Conservation (phyloP, 2,797 vertebrate genomes). For the Otolemur crassicaudatus region DNA sequence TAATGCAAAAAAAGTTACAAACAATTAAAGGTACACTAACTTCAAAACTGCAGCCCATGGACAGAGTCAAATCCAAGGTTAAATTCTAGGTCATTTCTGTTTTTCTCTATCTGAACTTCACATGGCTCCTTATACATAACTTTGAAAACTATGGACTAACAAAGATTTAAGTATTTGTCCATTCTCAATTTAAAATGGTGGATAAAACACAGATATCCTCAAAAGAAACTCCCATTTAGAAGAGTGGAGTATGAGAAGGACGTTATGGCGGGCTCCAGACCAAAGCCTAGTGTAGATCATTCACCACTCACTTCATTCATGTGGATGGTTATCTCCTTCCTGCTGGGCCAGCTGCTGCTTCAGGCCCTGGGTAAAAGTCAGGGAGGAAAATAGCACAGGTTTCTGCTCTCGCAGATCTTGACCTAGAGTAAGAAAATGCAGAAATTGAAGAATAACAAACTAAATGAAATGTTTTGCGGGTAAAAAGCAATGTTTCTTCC, state of each 20-base stretch:
- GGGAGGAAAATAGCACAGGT: neutral
- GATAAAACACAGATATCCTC: neutral
- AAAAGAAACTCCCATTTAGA: neutral
- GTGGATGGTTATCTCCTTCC: neutral
- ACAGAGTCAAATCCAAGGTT: neutral
- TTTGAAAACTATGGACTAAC: neutral
- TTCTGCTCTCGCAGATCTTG: neutral
- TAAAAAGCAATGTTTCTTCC: neutral
- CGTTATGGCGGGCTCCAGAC: neutral
- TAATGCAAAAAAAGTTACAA: neutral
- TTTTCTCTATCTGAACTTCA: neutral
- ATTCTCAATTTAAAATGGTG: neutral
- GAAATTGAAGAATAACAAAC: neutral
- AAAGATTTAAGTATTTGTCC: neutral
- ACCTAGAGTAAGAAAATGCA: neutral
- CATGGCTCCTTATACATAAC: neutral
- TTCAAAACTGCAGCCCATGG: neutral
- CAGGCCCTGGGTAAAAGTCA: neutral
- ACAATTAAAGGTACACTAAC: neutral
- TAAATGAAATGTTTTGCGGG: neutral
- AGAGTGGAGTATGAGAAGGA: neutral
- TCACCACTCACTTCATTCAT: neutral
- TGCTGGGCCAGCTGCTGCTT: fast-evolving
- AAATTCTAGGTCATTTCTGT: neutral
- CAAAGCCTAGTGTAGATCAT: neutral